phyloP scores from a whole-genome alignment of 2,113 vertebrate genomes.

The Colius striatus region DNA sequence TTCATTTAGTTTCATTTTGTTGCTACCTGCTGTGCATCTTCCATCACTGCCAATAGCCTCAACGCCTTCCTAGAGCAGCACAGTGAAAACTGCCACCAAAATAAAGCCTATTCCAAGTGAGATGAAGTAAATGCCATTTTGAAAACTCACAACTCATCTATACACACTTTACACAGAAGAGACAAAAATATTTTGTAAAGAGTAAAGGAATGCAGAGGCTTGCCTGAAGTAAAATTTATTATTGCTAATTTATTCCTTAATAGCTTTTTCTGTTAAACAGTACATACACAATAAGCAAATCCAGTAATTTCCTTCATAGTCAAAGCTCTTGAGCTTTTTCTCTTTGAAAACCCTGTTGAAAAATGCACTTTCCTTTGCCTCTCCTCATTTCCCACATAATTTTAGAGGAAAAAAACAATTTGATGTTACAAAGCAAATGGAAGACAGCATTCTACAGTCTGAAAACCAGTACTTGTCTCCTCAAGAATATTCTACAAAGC shows the following conservation, averaged over 20 bases:
- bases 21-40: not conserved
- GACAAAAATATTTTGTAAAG: conserved; percentile 8
- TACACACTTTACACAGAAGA: not conserved
- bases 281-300: not conserved
- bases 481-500: not conserved
- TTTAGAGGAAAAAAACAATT: not conserved
- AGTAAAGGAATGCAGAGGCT: not conserved
- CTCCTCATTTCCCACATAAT: not conserved
- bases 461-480: not conserved
- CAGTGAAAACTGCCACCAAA: not conserved
- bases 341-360: conserved; percentile 1
- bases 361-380: not conserved
- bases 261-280: conserved; percentile 16
- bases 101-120: not conserved
- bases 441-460: not conserved
- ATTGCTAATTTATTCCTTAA: conserved; percentile 15
- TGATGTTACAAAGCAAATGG: not conserved
- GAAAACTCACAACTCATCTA: not conserved
- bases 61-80: not conserved
- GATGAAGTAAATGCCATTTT: not conserved
- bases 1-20: not conserved
- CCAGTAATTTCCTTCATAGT: conserved; percentile 7
- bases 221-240: not conserved
- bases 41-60: not conserved
- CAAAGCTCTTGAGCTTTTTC: conserved; percentile 10